A percentile compares a stretch with the other conserved stretches of the same genome.
phyloP scores from a whole-genome alignment of 2,113 vertebrate species.

The Eurystomus gularis region DNA sequence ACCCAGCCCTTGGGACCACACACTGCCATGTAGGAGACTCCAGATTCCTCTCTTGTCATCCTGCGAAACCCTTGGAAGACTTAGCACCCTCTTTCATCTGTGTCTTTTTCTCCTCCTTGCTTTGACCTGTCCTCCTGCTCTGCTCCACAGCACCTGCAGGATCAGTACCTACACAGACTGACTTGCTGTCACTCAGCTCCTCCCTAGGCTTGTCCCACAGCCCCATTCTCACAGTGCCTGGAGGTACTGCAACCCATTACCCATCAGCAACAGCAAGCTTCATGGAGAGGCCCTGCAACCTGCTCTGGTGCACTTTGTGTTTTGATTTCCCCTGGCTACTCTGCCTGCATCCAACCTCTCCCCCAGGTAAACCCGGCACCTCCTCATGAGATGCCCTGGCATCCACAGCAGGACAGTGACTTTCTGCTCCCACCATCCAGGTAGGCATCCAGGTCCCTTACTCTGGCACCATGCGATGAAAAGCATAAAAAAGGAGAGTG shows the following conservation, averaged over 20 bases:
- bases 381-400: neutral
- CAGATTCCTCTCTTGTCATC: neutral
- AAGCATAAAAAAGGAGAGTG: neutral
- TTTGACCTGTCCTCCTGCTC: neutral
- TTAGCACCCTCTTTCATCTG: neutral
- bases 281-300: neutral
- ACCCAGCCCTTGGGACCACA: neutral
- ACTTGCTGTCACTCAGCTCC: neutral
- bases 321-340: neutral
- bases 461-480: accelerated
- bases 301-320: no score
- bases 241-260: accelerated
- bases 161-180: accelerated
- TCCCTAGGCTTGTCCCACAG: neutral
- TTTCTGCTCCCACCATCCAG: neutral
- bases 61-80: neutral
- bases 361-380: neutral
- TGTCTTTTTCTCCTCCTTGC: neutral
- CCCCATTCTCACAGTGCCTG: neutral
- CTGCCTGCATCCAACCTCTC: neutral
- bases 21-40: no score
- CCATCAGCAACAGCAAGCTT: neutral
- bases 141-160: neutral
- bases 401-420: accelerated
- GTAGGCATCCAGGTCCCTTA: neutral